A percentile compares a stretch with the other conserved stretches of the same genome.
phyloP scores from a whole-genome alignment of 2,888 invertebrate genomes.

The Punctoribates punctum region DNA sequence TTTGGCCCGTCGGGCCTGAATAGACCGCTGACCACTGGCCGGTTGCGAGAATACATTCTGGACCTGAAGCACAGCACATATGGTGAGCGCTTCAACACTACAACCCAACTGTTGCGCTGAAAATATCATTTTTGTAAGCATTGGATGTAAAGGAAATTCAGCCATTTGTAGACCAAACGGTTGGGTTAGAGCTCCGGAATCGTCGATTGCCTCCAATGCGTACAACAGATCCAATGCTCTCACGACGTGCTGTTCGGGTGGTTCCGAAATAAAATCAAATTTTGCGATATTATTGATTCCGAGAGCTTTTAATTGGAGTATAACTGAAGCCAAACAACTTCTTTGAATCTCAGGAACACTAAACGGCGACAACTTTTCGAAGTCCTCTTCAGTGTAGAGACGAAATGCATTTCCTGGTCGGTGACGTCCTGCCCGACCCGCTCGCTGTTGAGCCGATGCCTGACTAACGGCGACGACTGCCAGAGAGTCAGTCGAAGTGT shows the following conservation, averaged over 20 bases:
- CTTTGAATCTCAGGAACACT: slow-evolving; percentile 91
- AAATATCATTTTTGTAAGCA: slow-evolving; percentile 78
- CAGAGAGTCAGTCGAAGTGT: slow-evolving; percentile 77
- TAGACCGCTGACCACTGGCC: slow-evolving; percentile 61
- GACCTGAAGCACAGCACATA: slow-evolving; percentile 90
- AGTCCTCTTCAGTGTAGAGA: slow-evolving; percentile 65
- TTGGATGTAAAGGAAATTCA: slow-evolving; percentile 82
- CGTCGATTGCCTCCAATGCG: slow-evolving; percentile 75
- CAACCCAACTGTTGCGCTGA: slow-evolving; percentile 80
- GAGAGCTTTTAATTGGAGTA: slow-evolving; percentile 86
- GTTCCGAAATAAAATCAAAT: slow-evolving; percentile 88
- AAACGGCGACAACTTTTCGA: slow-evolving; percentile 64
- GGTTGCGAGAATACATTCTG: slow-evolving; percentile 79
- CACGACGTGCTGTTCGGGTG: slow-evolving; percentile 80
- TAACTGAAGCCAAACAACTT: slow-evolving; percentile 74
- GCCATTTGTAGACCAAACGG: slow-evolving; percentile 79
- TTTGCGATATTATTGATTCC: slow-evolving; percentile 86
- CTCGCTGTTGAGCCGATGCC: slow-evolving; percentile 84
- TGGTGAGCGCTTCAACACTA: slow-evolving; percentile 82
- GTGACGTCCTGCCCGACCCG: slow-evolving; percentile 85
- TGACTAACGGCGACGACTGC: slow-evolving; percentile 75
- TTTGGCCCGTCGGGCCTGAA: slow-evolving; percentile 58
- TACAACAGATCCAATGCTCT: slow-evolving; percentile 80
- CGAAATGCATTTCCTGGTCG: slow-evolving; percentile 75
- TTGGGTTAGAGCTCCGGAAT: slow-evolving; percentile 69